phyloP scores from a whole-genome alignment of 2,888 invertebrate species.

The Phengaris alcon region DNA sequence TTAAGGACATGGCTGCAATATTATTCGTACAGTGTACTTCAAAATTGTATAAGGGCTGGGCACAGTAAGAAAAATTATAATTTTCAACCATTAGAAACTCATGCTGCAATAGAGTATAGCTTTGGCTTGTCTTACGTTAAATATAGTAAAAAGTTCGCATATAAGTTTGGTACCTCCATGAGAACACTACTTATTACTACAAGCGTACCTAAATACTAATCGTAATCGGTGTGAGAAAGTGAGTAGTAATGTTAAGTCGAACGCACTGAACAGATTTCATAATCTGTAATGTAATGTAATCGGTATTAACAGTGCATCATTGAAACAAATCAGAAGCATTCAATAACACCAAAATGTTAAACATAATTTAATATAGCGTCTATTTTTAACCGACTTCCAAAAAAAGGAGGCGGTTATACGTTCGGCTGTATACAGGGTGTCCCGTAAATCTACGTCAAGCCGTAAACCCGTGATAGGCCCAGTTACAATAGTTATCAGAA shows the following conservation, averaged over 20 bases:
- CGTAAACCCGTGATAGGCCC: too few species aligned
- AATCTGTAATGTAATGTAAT: conserved; percentile 1
- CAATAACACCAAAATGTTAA: too few species aligned
- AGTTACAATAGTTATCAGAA: too few species aligned
- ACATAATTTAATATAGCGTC: too few species aligned
- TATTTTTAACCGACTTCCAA: too few species aligned
- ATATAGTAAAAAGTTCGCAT: not conserved
- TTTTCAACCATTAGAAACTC: not conserved
- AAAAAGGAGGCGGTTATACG: too few species aligned
- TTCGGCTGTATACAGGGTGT: too few species aligned
- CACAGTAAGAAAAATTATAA: not conserved
- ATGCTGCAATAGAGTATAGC: not conserved
- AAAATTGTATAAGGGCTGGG: not conserved
- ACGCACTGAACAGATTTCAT: conserved; percentile 4
- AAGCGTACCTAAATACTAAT: not conserved
- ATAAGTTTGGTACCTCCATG: not conserved
- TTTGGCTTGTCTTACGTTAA: conserved; percentile 4
- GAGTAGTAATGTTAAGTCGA: not conserved
- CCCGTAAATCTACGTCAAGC: too few species aligned
- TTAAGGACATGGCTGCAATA: not conserved
- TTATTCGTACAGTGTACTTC: too few species aligned
- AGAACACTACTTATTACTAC: not conserved
- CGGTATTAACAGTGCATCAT: too few species aligned
- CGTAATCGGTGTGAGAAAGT: conserved; percentile 11
- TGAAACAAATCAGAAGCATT: too few species aligned